Evolutionary conservation across 2,888 invertebrate genomes (phyloP), one percentile per base, ranked within the genome.

Genomic region (Epistrophe grossulariae): DNA sequence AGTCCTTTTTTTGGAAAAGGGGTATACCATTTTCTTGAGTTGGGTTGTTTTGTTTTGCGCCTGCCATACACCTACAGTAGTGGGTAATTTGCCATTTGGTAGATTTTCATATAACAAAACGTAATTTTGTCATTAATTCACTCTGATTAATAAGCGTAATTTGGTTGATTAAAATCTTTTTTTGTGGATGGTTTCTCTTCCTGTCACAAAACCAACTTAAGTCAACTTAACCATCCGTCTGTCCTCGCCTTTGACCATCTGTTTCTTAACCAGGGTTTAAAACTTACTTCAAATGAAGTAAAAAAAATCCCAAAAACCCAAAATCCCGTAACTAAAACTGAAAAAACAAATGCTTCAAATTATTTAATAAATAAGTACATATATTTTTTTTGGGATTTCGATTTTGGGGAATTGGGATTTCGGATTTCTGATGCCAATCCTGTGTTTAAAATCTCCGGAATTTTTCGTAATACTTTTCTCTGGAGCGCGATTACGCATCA

Each of bases 111-210:
- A 85, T 66, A 81, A 57, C 78, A 85, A 74, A 85, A 85, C 89
- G 88, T 89, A 89, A 85, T 88, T 85, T 78, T 73, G 85, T 89
- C 89, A 90, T 90, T 90, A 89, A 89, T 90, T 89, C 84, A 88
- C 76, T 85, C 77, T 89, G 89, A 90, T 89, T 88, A 90, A 90
- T 89, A 89, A 88, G 78, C 74, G 82, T 80, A 84, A 80, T 88
- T 89, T 87, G 60, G 85, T 78, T 89, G 89, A 89, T 89, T 89
- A 89, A 88, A 89, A 89, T 89, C 88, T 89, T 81, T 66, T 70
- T 62, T 28, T 70, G 62, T 70, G 79, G n/a, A 77, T 77, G 71
- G 48, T 68, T 72, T 76, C n/a, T 52, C 13, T 38, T 35, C 1
- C 8, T 17, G 3, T 7, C 11, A 40, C 15, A 3, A n/a, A 19